Base-by-base conservation (phyloP, 2,888 invertebrate species). In the Hirtodrosophila confusa region DNA sequence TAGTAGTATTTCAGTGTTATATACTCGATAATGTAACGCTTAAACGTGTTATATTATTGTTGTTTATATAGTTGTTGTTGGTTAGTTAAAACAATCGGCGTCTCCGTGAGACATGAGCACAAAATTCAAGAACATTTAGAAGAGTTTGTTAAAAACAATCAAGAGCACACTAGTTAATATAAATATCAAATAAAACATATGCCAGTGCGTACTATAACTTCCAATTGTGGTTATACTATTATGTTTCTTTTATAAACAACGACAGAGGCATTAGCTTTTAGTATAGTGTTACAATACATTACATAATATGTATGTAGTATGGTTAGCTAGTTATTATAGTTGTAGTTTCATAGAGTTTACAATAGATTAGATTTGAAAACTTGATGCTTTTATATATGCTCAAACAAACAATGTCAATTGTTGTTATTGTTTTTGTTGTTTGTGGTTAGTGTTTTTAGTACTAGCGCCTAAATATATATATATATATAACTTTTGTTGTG, bases 111-210 rank as follows among this genome's bases (percentile, higher is more conserved):
- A 67, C 79, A 74, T 51, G 69, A 88, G 86, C 85, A 89, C 87
- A 88, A 89, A 89, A 88, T 82, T 86, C 78, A 80, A 83, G 71
- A 75, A 80, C 84, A 87, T 77, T 74, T 73, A 89, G 80, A 79
- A 37, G 39, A 58, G 53, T 62, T 55, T 47, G 31, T 63, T 67
- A 41, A 48, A 54, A 48, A 69, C 12, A 68, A 60, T 49, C 33
- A 68, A 40, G 43, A 58, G 45, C 55, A 57, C 50, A 69, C 47
- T 61, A 48, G 31, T 31, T 31, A 31, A 31, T 31, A 58, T 37
- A 70, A 58, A 23, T 33, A 53, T 55, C 44, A 47, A 48, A 44
- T 35, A 64, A 75, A 75, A 66, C 53, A 50, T 49, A 76, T 82
- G 86, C 65, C 65, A 79, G 69, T 66, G 61, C 63, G 55, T 50